A percentile compares a stretch with the other conserved stretches of the same genome.
Evolutionary conservation across 2,797 vertebrate genomes (phyloP).

Genomic region (Helostoma temminkii): DNA sequence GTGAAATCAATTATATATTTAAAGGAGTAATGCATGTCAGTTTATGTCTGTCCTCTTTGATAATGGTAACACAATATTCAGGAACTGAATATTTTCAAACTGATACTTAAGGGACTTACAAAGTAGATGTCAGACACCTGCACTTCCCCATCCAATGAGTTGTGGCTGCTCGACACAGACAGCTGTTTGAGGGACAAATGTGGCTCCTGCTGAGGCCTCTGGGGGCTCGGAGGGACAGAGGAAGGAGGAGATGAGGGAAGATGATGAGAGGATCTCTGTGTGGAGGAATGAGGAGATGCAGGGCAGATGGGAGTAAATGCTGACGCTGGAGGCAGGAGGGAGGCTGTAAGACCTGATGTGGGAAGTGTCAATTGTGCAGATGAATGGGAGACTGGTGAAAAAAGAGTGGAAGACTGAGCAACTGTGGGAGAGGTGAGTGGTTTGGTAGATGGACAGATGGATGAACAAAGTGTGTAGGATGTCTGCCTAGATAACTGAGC

Average conservation of each 20-base stretch:
- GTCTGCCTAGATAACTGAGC: constrained; percentile 36
- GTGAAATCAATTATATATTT: background rate
- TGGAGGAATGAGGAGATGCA: constrained; percentile 25
- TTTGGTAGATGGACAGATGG: constrained; percentile 65
- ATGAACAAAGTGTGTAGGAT: constrained; percentile 57
- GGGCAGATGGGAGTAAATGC: constrained; percentile 73
- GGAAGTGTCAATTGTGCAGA: constrained; percentile 5
- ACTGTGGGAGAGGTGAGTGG: constrained; percentile 53
- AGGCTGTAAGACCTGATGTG: constrained; percentile 8
- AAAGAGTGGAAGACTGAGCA: constrained; percentile 39
- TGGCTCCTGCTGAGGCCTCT: constrained; percentile 55
- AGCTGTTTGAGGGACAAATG: constrained; percentile 86
- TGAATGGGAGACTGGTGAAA: constrained; percentile 15
- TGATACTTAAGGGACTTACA: constrained; percentile 85
- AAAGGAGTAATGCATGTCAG: background rate
- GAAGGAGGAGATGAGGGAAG: constrained; percentile 64
- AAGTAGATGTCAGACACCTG: constrained; percentile 96
- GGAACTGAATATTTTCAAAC: constrained; percentile 5
- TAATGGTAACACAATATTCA: background rate
- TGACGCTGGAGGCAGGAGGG: constrained; percentile 54
- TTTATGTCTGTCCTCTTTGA: background rate
- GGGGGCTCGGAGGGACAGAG: constrained; percentile 66
- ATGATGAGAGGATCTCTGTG: constrained; percentile 48
- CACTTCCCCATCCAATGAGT: constrained; percentile 86
- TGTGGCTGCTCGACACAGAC: constrained; percentile 90